These are phyloP conservation scores for Hylaeus volcanicus DNA, from an alignment of 1,140 invertebrate genomes.

Conservation along the genomic window DNA sequence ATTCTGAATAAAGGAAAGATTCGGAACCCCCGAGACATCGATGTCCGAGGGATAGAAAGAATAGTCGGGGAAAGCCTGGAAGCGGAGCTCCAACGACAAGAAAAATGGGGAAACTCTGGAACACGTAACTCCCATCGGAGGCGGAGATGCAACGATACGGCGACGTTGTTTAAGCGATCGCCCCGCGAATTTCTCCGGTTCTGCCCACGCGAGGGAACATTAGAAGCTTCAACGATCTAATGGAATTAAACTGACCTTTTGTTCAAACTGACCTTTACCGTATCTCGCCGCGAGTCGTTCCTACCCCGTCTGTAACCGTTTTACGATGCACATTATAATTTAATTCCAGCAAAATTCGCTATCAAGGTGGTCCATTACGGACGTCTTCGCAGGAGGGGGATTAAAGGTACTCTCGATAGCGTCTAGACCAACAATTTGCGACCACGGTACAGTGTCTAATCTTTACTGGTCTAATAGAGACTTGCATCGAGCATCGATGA, in stretches of 20 bases:
- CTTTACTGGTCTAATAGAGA: too few species aligned
- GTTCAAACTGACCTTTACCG: slow-evolving; percentile 20
- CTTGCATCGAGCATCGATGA: slow-evolving; percentile 3
- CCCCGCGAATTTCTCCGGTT: slow-evolving; percentile 29
- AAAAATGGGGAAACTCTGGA: slow-evolving; percentile 3
- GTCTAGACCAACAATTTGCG: too few species aligned
- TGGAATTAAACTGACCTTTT: slow-evolving; percentile 37
- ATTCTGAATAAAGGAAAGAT: too few species aligned
- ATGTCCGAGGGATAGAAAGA: neutral
- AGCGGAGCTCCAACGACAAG: too few species aligned
- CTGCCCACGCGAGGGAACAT: slow-evolving; percentile 19
- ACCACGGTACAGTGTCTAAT: neutral
- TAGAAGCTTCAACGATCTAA: slow-evolving; percentile 41
- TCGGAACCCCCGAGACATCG: too few species aligned
- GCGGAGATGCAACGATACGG: slow-evolving; percentile 19
- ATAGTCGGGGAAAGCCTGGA: neutral
- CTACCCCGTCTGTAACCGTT: neutral
- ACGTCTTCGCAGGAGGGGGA: neutral
- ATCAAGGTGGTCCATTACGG: neutral
- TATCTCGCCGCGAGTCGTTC: neutral
- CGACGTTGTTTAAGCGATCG: slow-evolving; percentile 16
- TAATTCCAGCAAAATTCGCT: neutral
- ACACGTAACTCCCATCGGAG: neutral
- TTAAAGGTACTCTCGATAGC: too few species aligned
- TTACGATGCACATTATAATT: slow-evolving; percentile 1